Percentiles rank a stretch among this genome's conserved stretches.
Evolutionary conservation across 64 coral and sea anemone species (phyloP).

Genomic region (Actinia tenebrosa): DNA sequence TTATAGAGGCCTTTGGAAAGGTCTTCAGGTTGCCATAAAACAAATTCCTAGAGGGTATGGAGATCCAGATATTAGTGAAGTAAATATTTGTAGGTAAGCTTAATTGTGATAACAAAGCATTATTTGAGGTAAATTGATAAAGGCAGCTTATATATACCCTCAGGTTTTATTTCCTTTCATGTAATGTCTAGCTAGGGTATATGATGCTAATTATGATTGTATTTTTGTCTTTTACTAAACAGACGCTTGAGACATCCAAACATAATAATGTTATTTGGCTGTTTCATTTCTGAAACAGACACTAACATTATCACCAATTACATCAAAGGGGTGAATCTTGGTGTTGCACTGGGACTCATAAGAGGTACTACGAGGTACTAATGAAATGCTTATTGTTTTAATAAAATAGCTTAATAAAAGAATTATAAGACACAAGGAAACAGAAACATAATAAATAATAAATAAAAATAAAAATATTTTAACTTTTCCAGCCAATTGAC

Average conservation of each 20-base stretch:
- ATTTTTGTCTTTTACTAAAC: background rate
- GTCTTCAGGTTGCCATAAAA: conserved; percentile 40
- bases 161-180: background rate
- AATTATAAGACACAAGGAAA: background rate
- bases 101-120: background rate
- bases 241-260: conserved; percentile 26
- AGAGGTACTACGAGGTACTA: background rate
- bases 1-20: conserved; percentile 26
- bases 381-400: background rate
- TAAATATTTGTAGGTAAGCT: conserved; percentile 31
- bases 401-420: background rate
- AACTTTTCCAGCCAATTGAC: background rate
- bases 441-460: too few species aligned
- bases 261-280: background rate
- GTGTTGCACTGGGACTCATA: background rate
- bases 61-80: conserved; percentile 13
- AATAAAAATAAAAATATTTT: background rate
- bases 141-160: background rate
- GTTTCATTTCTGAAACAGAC: background rate
- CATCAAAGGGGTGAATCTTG: background rate
- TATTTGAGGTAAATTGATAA: background rate
- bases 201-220: background rate
- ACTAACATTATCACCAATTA: conserved; percentile 15
- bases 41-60: conserved; percentile 30
- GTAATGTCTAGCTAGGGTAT: too few species aligned